phyloP scores from a whole-genome alignment of 2,888 invertebrate species.

The Chamaedrilus cognettii region DNA sequence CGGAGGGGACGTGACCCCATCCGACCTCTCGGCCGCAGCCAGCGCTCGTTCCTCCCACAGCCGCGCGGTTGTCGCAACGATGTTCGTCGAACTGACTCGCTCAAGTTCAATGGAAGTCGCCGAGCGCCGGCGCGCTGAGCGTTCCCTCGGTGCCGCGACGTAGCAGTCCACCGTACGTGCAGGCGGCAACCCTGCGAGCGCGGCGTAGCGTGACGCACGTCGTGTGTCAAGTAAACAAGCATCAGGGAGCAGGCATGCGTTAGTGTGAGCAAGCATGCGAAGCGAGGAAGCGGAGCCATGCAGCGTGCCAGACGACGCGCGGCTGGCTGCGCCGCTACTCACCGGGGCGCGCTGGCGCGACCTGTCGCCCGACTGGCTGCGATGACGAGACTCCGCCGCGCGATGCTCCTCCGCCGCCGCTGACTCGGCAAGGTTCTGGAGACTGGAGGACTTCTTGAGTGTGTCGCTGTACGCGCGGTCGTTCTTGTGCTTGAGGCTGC shows the following conservation, averaged over 20 bases:
- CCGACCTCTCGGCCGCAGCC: neutral
- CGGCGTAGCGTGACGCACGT: neutral
- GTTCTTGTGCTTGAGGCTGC: conserved; percentile 54
- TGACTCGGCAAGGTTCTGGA: conserved; percentile 49
- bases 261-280: too few relatives aligned
- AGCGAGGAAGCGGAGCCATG: neutral
- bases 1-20: neutral
- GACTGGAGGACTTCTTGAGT: conserved; percentile 53
- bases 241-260: neutral
- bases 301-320: neutral
- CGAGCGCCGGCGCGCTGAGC: neutral
- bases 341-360: conserved; percentile 20
- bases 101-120: conserved; percentile 12
- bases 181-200: neutral
- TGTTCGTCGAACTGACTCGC: conserved; percentile 9
- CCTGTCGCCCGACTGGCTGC: conserved; percentile 11
- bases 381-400: conserved; percentile 20
- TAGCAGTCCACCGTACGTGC: neutral
- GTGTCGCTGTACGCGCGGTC: conserved; percentile 52
- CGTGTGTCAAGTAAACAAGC: conserved; percentile 8
- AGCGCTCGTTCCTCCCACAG: conserved; percentile 16
- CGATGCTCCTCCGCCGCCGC: too few relatives aligned
- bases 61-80: conserved; percentile 13
- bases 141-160: neutral
- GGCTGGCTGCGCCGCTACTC: conserved; percentile 16